Conservation (phyloP, 2,888 invertebrate species). For the Hypolimnas misippus region DNA sequence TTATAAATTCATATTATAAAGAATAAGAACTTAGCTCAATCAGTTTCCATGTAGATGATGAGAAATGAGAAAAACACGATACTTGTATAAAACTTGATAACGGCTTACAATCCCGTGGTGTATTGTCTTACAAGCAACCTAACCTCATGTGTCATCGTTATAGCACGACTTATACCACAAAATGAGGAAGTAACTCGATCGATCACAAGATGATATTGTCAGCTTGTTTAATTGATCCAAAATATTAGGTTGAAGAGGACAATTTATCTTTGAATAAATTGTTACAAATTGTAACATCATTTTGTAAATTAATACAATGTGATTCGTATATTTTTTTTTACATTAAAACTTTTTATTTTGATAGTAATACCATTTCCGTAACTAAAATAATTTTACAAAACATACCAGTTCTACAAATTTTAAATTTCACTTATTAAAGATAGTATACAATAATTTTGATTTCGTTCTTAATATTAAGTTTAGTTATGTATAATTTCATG, state of each 20-base stretch:
- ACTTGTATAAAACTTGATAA: slow-evolving; percentile 8
- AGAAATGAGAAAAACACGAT: neutral
- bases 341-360: too few species aligned
- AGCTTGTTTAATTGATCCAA: neutral
- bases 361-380: too few species aligned
- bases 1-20: neutral
- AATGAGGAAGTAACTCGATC: slow-evolving; percentile 56
- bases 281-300: neutral
- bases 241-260: neutral
- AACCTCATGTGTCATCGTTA: slow-evolving; percentile 36
- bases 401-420: neutral
- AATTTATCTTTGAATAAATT: neutral
- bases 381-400: too few species aligned
- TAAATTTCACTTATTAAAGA: too few species aligned
- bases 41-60: neutral
- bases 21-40: too few species aligned
- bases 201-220: slow-evolving; percentile 21
- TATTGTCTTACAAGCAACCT: slow-evolving; percentile 33
- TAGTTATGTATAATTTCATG: neutral
- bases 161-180: slow-evolving; percentile 53
- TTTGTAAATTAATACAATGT: too few species aligned
- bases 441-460: too few species aligned
- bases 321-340: too few species aligned
- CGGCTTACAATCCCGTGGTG: slow-evolving; percentile 16
- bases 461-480: neutral